A percentile compares a stretch with the other conserved stretches of the same genome.
These are phyloP conservation scores for Lasioglossum vierecki DNA, from an alignment of 2,888 invertebrate species.

Conservation along the genomic window DNA sequence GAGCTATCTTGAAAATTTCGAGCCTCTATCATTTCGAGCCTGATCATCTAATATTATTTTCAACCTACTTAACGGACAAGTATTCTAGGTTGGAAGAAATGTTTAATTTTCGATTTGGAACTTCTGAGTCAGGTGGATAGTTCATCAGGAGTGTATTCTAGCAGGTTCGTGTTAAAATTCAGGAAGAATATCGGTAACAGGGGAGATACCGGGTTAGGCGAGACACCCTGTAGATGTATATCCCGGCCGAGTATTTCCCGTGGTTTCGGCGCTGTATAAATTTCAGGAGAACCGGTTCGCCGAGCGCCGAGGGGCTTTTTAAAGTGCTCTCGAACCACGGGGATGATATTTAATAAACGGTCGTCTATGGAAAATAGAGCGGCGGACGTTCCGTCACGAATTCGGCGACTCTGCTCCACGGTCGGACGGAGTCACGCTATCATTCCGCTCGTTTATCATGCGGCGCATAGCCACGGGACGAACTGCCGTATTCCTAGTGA, in stretches of 20 bases:
- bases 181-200: background rate
- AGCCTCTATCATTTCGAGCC: too few species aligned
- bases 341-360: constrained; percentile 26
- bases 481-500: constrained; percentile 38
- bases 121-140: too few species aligned
- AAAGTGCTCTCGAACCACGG: background rate
- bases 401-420: constrained; percentile 22
- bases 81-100: too few species aligned
- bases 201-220: background rate
- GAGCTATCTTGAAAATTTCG: too few species aligned
- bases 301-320: constrained; percentile 2
- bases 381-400: constrained; percentile 14
- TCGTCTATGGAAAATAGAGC: constrained; percentile 34
- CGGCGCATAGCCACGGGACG: constrained; percentile 35
- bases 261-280: background rate
- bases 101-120: too few species aligned
- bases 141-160: too few species aligned
- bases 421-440: constrained; percentile 53
- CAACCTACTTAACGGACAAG: too few species aligned
- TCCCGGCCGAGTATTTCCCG: background rate
- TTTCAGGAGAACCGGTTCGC: background rate
- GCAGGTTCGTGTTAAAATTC: too few species aligned
- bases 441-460: constrained; percentile 57
- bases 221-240: background rate
- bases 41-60: too few species aligned